Evolutionary conservation across 53 echinoderm and acorn worm species (phyloP).

Genomic region (Stichopus horrens): DNA sequence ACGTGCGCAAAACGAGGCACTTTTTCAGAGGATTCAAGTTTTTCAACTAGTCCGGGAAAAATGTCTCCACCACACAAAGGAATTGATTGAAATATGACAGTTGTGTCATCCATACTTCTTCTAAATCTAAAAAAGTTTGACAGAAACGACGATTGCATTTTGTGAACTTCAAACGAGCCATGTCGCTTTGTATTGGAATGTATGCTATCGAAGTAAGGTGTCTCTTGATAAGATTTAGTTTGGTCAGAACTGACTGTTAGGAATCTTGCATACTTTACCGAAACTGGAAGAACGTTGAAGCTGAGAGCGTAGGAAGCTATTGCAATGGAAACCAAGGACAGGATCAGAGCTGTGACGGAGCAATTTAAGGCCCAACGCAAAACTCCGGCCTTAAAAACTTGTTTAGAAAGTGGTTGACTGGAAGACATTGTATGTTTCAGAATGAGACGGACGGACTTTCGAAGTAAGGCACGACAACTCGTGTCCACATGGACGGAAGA

Average conservation of each 20-base stretch:
- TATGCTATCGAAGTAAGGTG: background rate
- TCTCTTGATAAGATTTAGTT: background rate
- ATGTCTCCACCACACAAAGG: constrained; percentile 40
- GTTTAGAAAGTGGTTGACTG: background rate
- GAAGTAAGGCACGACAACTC: too few species aligned
- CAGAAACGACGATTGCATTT: constrained; percentile 29
- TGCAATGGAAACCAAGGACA: background rate
- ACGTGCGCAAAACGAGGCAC: constrained; percentile 19
- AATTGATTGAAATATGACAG: constrained; percentile 13
- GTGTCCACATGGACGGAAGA: too few species aligned
- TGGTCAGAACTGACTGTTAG: background rate
- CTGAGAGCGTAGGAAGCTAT: constrained; percentile 43
- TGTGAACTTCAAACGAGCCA: background rate
- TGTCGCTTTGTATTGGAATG: background rate
- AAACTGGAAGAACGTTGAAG: constrained; percentile 20
- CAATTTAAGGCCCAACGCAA: constrained; percentile 33
- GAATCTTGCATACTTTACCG: constrained; percentile 5
- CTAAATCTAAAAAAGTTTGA: constrained; percentile 5
- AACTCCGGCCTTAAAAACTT: constrained; percentile 5
- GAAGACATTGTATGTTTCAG: background rate
- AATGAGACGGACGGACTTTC: background rate
- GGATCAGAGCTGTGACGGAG: constrained; percentile 28
- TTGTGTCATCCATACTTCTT: background rate
- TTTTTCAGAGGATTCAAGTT: background rate
- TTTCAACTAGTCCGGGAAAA: constrained; percentile 29